phyloP scores from a whole-genome alignment of 2,113 vertebrate genomes.

The Semnornis frantzii region DNA sequence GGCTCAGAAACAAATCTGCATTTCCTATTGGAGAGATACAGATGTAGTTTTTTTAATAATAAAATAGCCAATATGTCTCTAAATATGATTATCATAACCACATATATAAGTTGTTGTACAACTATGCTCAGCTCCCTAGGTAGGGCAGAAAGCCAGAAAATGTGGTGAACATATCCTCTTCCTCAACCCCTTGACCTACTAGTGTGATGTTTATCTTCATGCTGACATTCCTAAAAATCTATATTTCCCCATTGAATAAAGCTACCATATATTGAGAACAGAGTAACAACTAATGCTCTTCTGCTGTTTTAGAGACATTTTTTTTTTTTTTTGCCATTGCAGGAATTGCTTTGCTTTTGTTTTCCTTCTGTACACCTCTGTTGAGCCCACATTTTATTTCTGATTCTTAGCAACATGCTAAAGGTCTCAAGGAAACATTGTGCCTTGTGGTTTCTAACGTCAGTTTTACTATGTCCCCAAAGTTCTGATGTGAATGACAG shows the following conservation, averaged over 20 bases:
- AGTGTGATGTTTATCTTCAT: conserved; percentile 71
- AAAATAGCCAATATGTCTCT: conserved; percentile 61
- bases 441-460: conserved; percentile 35
- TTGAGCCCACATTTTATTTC: not conserved
- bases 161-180: conserved; percentile 71
- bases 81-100: conserved; percentile 70
- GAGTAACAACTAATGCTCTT: conserved; percentile 1
- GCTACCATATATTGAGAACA: conserved; percentile 51
- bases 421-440: not conserved
- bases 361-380: not conserved
- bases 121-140: conserved; percentile 20
- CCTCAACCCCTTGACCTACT: conserved; percentile 50
- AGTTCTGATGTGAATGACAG: conserved; percentile 36
- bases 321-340: not conserved
- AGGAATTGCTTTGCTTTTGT: not conserved
- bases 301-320: not conserved
- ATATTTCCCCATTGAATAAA: conserved; percentile 57
- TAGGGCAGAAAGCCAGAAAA: conserved; percentile 68
- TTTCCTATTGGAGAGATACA: conserved; percentile 58
- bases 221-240: conserved; percentile 70
- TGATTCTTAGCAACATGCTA: not conserved
- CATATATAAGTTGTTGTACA: conserved; percentile 55
- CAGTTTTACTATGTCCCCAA: not conserved
- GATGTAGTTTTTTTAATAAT: conserved; percentile 59
- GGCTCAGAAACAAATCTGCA: conserved; percentile 32